Evolutionary conservation across 2,797 vertebrate species (phyloP).

Genomic region (Sebastes minor): DNA sequence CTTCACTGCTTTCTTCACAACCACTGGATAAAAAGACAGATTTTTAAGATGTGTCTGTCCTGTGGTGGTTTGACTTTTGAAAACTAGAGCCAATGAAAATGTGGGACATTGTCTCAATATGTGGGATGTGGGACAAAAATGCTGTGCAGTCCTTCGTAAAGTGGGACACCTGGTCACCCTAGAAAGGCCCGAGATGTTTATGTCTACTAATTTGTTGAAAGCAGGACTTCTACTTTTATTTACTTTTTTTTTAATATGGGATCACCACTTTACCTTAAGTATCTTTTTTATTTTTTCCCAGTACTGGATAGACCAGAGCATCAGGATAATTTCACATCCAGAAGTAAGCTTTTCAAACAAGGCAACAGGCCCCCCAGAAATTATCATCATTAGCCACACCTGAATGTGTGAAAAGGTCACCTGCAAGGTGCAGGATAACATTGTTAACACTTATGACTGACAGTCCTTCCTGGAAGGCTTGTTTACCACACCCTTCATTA

Average conservation of each 20-base stretch:
- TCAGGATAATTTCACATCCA: background rate
- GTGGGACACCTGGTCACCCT: too few species aligned
- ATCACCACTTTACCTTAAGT: too few species aligned
- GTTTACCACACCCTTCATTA: slow-evolving; percentile 33
- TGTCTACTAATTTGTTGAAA: too few species aligned
- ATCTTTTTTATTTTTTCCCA: background rate
- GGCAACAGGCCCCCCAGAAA: background rate
- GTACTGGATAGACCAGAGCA: background rate
- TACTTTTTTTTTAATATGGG: background rate
- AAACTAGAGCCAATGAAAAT: too few species aligned
- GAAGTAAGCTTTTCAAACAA: background rate
- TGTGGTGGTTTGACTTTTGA: too few species aligned
- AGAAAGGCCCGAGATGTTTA: background rate
- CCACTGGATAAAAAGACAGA: too few species aligned
- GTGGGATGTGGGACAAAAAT: too few species aligned
- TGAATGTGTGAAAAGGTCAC: background rate
- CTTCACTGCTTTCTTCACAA: too few species aligned
- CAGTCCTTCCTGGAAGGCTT: background rate
- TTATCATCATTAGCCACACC: background rate
- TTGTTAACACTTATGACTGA: slow-evolving; percentile 17
- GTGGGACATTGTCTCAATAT: too few species aligned
- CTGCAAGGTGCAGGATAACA: slow-evolving; percentile 3
- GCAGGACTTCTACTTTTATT: too few species aligned
- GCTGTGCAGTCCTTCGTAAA: too few species aligned
- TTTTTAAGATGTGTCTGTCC: too few species aligned